phyloP scores from a whole-genome alignment of 2,888 invertebrate genomes.

The Trachelus stipa region DNA sequence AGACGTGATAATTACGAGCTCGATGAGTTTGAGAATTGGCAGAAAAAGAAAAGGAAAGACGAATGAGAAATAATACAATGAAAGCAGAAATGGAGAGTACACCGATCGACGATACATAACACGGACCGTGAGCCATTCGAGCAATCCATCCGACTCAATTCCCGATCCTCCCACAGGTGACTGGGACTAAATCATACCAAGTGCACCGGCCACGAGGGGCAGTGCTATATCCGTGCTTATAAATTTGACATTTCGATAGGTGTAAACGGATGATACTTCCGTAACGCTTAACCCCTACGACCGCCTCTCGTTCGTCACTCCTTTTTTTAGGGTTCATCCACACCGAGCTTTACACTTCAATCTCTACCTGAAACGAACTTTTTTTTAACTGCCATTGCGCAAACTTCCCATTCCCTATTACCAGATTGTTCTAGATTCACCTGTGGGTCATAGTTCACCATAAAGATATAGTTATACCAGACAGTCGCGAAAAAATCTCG shows the following conservation, averaged over 20 bases:
- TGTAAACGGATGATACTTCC: conserved; percentile 35
- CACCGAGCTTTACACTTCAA: background rate
- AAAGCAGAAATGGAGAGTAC: background rate
- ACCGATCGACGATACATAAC: background rate
- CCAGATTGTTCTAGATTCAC: no score
- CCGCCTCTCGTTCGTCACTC: background rate
- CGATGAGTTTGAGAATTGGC: background rate
- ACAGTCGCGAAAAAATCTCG: background rate
- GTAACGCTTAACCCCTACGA: background rate
- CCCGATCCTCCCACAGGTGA: background rate
- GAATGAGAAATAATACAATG: background rate
- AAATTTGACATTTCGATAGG: conserved; percentile 47
- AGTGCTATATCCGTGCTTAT: conserved; percentile 39
- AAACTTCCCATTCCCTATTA: no score
- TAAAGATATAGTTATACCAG: background rate
- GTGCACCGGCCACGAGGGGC: background rate
- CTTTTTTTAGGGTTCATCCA: background rate
- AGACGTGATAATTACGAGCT: conserved; percentile 49
- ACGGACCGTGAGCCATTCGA: background rate
- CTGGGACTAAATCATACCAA: background rate
- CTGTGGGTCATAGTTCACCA: background rate
- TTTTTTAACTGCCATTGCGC: no score
- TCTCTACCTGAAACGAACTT: no score
- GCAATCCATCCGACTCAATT: background rate
- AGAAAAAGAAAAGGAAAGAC: conserved; percentile 5